Base-by-base conservation (phyloP, 2,113 vertebrate genomes). In the Puntigrus tetrazona region DNA sequence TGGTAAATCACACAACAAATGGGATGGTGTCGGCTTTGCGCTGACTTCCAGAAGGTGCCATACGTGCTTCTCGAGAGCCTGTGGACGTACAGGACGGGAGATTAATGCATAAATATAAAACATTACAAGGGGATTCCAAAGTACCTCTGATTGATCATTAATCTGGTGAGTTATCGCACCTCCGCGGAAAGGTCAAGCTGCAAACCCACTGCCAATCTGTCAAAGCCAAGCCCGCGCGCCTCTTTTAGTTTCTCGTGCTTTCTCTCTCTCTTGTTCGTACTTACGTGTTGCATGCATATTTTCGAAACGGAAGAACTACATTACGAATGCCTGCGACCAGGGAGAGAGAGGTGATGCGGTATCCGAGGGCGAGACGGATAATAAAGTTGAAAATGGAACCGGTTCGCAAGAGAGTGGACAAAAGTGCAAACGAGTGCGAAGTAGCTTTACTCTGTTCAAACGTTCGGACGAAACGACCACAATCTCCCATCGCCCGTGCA, bases 81-180 rank as follows among this genome's bases (percentile, higher is more conserved):
- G 80, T 74, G 88, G 73, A 50, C 11, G 85, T 59, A 83, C 84
- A 86, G 63, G 80, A 76, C 87, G 83, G 76, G 87, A 45, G 89
- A 88, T 91, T 91, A 87, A 86, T 88, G 81, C 81, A 80, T 88
- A 86, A 36, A 89, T 89, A 79, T 75, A 86, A 86, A 81, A 81
- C 89, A 88, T 93, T 92, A 88, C 11, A 93, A 94, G 85, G 82
- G 89, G 82, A 91, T 93, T 94, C 69, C 87, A 88, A 88, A 92
- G 90, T 88, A 85, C 90, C 95, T 92, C 87, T 88, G 92, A 93
- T 93, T 95, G 94, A 94, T 94, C 94, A 95, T 96, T 96, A 95
- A 94, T 93, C 91, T 84, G 85, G 87, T 95, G 94, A 96, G 92
- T 95, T 95, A 94, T 93, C 92, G 89, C 93, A 93, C 88, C 90